Base-by-base conservation (phyloP, 2,113 vertebrate species). In the Microcebus lehilahytsara region DNA sequence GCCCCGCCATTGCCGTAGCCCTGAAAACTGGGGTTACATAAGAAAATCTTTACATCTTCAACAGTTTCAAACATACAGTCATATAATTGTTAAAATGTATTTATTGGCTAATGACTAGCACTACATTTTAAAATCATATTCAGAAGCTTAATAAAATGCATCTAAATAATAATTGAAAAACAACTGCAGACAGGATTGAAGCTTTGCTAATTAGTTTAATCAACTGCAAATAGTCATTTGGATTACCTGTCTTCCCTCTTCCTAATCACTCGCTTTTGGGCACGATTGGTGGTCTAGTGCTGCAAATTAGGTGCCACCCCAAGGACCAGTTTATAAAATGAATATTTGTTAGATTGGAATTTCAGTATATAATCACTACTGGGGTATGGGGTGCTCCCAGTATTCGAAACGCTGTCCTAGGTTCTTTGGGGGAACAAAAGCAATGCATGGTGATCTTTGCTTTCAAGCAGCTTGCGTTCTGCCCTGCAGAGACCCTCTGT, bases 141-240 rank as follows among this genome's bases (percentile, higher is more conserved):
- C 42, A 80, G 71, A 91, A 75, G 8, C 67, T 86, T 75, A 94
- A 81, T 67, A 81, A 81, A 85, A 40, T 51, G 22, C 20, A 51
- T 34, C 16, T 20, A 91, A 81, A 56, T 51, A 81, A 40, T 81
- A 72, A 84, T 27, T 49, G 81, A 53, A 49, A 49, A 89, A 32
- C 37, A 69, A 62, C 64, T 64, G 62, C 4, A 62, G 53, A 66
- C 13, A 16, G 6, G 10, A 13, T 34, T 22, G 64, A 79, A 56
- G 42, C 12, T 46, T 46, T 66, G 22, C 51, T 64, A 62, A 69
- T 20, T 77, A 49, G 34, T 56, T 56, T 79, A 75, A 67, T 46
- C 87, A 58, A 34, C 25, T 67, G 19, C 25, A 40, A 0, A 91
- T 9, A 40, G 12, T 46, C 9, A 2, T 58, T 37, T 60, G 67